A percentile compares a stretch with the other conserved stretches of the same genome.
Conservation (phyloP, 2,113 vertebrate species). For the Atlantisia rogersi region DNA sequence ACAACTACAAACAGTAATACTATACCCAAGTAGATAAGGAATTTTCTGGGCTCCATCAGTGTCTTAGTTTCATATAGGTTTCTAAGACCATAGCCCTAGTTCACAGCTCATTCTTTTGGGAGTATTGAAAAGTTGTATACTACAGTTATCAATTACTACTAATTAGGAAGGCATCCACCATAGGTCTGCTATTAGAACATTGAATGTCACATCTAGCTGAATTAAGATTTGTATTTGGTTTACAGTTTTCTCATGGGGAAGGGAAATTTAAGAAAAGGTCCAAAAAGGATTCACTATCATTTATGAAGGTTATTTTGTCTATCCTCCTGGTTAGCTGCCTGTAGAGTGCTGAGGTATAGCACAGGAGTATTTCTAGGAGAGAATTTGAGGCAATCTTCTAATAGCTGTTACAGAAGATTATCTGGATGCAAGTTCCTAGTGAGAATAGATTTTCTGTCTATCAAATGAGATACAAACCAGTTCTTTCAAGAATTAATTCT, state of each 20-base stretch:
- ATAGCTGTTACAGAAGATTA: conserved; percentile 20
- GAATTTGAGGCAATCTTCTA: not conserved
- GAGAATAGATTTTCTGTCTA: conserved; percentile 51
- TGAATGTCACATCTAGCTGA: not conserved
- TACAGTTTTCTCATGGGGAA: not conserved
- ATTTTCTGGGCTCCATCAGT: not conserved
- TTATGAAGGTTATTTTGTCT: not conserved
- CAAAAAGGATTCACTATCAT: not conserved
- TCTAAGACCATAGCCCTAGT: not conserved
- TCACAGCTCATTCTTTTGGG: not conserved
- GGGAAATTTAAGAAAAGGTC: not conserved
- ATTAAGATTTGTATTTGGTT: not conserved
- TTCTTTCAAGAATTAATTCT: conserved; percentile 42
- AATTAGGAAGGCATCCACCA: not conserved
- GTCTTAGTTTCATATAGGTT: not conserved
- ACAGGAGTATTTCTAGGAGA: not conserved
- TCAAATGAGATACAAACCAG: not conserved
- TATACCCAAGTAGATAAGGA: not conserved
- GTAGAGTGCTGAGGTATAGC: not conserved
- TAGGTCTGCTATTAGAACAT: not conserved
- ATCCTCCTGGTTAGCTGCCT: not conserved
- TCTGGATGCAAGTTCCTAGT: not conserved
- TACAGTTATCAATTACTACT: not conserved
- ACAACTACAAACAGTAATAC: not conserved
- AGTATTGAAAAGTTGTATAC: not conserved